phyloP scores from a whole-genome alignment of 1,140 invertebrate genomes.

The Metopolophium dirhodum region DNA sequence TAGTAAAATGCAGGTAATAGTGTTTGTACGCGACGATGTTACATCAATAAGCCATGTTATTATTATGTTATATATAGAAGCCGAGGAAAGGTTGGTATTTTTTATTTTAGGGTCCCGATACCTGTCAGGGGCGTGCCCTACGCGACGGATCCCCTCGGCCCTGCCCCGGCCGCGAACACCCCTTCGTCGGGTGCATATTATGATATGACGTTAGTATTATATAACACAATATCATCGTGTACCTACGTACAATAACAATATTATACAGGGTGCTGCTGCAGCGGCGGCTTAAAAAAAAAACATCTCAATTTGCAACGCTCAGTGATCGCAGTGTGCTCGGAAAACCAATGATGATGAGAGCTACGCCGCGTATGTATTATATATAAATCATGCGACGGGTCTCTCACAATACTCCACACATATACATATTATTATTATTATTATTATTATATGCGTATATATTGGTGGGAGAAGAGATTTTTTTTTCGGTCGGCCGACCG shows the following conservation, averaged over 20 bases:
- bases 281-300: background rate
- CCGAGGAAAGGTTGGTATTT: constrained; percentile 45
- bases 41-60: constrained; percentile 52
- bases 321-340: background rate
- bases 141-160: background rate
- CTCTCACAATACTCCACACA: background rate
- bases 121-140: constrained; percentile 53
- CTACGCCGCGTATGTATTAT: background rate
- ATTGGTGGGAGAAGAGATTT: constrained; percentile 47
- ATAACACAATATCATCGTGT: background rate
- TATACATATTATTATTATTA: constrained; percentile 1
- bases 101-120: constrained; percentile 38
- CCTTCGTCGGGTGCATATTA: constrained; percentile 34
- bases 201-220: background rate
- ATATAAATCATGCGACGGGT: constrained; percentile 44
- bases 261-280: constrained; percentile 30
- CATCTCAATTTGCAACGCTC: constrained; percentile 56
- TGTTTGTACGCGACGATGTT: constrained; percentile 25
- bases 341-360: constrained; percentile 51
- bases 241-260: background rate
- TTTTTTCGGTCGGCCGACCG: constrained; percentile 41
- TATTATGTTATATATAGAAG: constrained; percentile 21
- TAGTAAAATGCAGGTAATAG: background rate
- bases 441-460: background rate
- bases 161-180: constrained; percentile 13